Evolutionary conservation across 2,113 vertebrate genomes (phyloP), one percentile per base, ranked within the genome.

Genomic region (Tenebrosternarchus preto): DNA sequence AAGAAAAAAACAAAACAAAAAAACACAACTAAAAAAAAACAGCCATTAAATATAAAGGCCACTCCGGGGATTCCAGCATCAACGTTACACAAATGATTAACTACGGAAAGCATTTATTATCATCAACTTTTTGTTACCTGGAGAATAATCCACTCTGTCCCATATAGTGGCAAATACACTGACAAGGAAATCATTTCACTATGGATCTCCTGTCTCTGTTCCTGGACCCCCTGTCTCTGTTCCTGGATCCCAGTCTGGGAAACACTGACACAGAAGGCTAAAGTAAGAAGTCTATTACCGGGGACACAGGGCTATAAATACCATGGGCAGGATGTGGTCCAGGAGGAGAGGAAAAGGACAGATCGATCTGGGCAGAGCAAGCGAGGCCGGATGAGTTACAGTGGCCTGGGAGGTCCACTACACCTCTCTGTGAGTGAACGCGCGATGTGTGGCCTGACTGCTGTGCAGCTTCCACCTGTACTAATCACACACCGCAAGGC

Each of bases 251-350:
- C 64, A 39, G 24, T 70, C 57, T 70, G 24, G n/a, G 24, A 78
- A 78, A 78, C 36, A 78, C 36, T 50, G 31, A 69, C 76, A 61
- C n/a, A 60, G 36, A 46, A 11, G 0, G 66, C 53, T 70, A 36
- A 78, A 78, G 31, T 60, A 43, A 60, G 19, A 68, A 70, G 53
- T 46, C 66, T 60, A 39, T 59, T 56, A 70, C 53, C n/a, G 33
- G 53, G 66, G 76, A 64, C 73, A 36, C 25, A 72, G 59, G 20
- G 20, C 79, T 75, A 73, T 73, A 78, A 81, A 86, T 76, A 72
- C n/a, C 61, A 27, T 50, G n/a, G 67, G 61, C 80, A 82, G 55
- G 50, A 67, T 77, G 60, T 36, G 29, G 73, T 61, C 12, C 24
- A 77, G 59, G 68, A 73, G 68, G 69, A 66, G 55, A 78, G 60